Percentiles rank a stretch among this genome's conserved stretches.
These are phyloP conservation scores for Tenthredo mesomela DNA, from an alignment of 2,888 invertebrate species.

Conservation along the genomic window DNA sequence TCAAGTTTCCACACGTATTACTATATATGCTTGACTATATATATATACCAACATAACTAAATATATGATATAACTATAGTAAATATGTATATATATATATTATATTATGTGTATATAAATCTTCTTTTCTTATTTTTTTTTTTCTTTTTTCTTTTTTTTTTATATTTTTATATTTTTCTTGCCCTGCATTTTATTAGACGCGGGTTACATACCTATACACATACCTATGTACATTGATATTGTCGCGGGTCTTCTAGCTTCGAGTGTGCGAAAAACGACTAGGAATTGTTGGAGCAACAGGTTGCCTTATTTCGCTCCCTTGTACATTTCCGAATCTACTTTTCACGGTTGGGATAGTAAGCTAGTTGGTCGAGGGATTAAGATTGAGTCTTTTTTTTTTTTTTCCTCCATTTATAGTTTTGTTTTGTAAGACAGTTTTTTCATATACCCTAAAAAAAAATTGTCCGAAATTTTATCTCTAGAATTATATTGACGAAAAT, in stretches of 20 bases:
- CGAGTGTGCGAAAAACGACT: neutral
- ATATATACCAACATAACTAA: neutral
- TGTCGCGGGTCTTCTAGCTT: neutral
- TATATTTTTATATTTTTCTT: neutral
- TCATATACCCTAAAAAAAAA: neutral
- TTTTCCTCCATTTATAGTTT: neutral
- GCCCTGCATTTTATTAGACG: neutral
- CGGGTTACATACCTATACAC: neutral
- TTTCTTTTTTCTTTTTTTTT: neutral
- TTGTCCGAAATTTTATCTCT: neutral
- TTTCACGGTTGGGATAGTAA: neutral
- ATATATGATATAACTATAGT: neutral
- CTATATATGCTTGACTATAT: neutral
- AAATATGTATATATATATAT: neutral
- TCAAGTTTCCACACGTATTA: constrained; percentile 3
- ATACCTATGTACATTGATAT: neutral
- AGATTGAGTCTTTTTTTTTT: neutral
- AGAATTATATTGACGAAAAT: neutral
- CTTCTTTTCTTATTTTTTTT: neutral
- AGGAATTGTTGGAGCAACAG: constrained; percentile 33
- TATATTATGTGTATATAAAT: neutral
- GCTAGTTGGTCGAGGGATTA: neutral
- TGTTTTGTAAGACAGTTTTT: neutral
- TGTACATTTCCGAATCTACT: neutral
- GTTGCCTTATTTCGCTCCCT: constrained; percentile 1